Evolutionary conservation across 2,888 invertebrate genomes (phyloP).

Genomic region (Meiosimyza platycephala): DNA sequence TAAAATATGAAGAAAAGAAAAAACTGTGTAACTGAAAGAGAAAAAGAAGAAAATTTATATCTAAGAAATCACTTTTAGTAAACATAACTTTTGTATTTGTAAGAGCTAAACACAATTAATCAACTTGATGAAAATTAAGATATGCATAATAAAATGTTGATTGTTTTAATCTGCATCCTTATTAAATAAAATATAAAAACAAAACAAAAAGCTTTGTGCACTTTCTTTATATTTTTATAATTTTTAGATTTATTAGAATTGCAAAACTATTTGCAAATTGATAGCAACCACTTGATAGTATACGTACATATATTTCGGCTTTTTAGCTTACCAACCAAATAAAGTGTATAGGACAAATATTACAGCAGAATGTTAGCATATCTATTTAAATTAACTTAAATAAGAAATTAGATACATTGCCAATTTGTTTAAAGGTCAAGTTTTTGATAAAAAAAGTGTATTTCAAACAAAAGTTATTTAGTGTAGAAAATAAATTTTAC

Average conservation of each 20-base stretch:
- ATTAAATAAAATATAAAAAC: constrained; percentile 37
- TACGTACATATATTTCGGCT: too few species aligned
- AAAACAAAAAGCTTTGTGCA: constrained; percentile 12
- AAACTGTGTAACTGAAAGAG: constrained; percentile 1
- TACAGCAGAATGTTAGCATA: too few species aligned
- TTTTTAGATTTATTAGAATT: constrained; percentile 6
- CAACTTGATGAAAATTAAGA: constrained; percentile 40
- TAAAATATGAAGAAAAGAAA: neutral
- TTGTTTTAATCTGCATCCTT: constrained; percentile 39
- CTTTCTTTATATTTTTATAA: constrained; percentile 32
- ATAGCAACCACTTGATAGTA: neutral
- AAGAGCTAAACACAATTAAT: constrained; percentile 27
- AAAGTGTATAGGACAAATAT: too few species aligned
- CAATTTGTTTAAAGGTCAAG: too few species aligned
- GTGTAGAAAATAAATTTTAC: too few species aligned
- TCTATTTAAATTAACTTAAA: too few species aligned
- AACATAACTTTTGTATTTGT: constrained; percentile 27
- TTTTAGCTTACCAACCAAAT: too few species aligned
- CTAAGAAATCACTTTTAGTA: constrained; percentile 41
- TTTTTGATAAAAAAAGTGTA: too few species aligned
- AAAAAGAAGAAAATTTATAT: constrained; percentile 33
- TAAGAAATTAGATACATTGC: too few species aligned
- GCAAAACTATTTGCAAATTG: neutral
- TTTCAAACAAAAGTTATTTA: too few species aligned
- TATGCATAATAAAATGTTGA: constrained; percentile 28